phyloP scores from a whole-genome alignment of 2,888 invertebrate genomes.

The Gisinianus flammeolus region DNA sequence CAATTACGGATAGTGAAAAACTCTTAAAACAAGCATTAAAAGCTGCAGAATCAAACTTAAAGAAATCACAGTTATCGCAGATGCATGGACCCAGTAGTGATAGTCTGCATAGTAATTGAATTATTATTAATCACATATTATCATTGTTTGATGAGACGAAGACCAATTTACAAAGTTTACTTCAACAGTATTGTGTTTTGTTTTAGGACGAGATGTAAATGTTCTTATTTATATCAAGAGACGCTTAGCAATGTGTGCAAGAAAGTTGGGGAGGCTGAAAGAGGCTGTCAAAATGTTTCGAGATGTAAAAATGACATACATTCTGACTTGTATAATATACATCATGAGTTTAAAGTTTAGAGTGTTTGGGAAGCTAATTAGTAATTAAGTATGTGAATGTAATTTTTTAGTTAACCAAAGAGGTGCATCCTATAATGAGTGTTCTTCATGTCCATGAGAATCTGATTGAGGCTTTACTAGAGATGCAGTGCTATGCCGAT shows the following conservation, averaged over 20 bases:
- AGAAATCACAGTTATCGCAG: conserved; percentile 79
- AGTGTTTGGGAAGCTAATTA: not conserved
- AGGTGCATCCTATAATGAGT: conserved; percentile 93
- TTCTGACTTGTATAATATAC: not conserved
- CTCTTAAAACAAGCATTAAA: conserved; percentile 81
- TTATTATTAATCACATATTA: no score
- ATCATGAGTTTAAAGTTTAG: not conserved
- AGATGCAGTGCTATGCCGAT: conserved; percentile 96
- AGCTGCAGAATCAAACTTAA: conserved; percentile 80
- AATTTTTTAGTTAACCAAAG: conserved; percentile 77
- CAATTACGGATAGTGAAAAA: conserved; percentile 85
- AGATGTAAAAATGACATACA: conserved; percentile 67
- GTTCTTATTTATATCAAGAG: conserved; percentile 93
- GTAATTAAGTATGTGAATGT: not conserved
- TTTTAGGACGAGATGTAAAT: conserved; percentile 82
- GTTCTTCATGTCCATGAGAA: conserved; percentile 94
- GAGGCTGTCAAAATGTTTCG: conserved; percentile 97
- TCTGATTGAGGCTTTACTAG: conserved; percentile 90
- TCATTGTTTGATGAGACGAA: not conserved
- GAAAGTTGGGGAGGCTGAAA: conserved; percentile 89
- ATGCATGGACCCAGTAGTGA: conserved; percentile 74
- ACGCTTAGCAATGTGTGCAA: conserved; percentile 95
- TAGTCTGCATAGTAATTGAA: conserved; percentile 73
- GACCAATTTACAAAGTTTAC: no score
- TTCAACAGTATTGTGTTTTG: no score